Evolutionary conservation across 2,113 vertebrate genomes (phyloP).

Genomic region (Amblyornis subalaris): DNA sequence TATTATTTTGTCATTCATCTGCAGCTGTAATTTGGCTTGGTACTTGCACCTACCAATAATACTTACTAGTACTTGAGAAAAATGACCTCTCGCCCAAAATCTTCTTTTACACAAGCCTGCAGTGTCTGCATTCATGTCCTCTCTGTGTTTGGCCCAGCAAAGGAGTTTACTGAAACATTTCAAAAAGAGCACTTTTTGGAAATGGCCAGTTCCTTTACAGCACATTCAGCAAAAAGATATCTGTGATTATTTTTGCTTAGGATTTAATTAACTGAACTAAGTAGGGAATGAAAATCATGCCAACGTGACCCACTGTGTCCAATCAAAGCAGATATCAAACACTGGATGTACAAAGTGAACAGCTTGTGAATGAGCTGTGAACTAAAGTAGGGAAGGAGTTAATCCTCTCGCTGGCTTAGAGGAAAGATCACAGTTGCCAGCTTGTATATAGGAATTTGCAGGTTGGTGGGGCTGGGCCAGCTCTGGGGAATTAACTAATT

Average conservation of each 20-base stretch:
- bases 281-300: background rate
- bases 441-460: conserved; percentile 57
- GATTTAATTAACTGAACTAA: background rate
- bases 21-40: background rate
- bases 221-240: background rate
- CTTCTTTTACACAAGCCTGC: background rate
- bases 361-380: conserved; percentile 40
- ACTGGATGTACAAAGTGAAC: conserved; percentile 27
- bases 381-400: conserved; percentile 61
- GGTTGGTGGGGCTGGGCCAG: conserved; percentile 56
- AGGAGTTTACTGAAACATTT: background rate
- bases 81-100: background rate
- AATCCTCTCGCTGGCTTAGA: conserved; percentile 58
- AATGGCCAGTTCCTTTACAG: background rate
- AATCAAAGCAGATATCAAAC: conserved; percentile 4
- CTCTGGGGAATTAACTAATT: conserved; percentile 65
- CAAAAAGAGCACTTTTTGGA: background rate
- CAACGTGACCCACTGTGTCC: background rate
- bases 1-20: background rate
- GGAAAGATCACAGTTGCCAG: conserved; percentile 61
- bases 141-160: background rate
- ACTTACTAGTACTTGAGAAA: background rate
- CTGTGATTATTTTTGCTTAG: background rate
- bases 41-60: background rate
- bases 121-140: background rate